Conservation (phyloP, 2,113 vertebrate genomes). For the Halcyon malimbica region DNA sequence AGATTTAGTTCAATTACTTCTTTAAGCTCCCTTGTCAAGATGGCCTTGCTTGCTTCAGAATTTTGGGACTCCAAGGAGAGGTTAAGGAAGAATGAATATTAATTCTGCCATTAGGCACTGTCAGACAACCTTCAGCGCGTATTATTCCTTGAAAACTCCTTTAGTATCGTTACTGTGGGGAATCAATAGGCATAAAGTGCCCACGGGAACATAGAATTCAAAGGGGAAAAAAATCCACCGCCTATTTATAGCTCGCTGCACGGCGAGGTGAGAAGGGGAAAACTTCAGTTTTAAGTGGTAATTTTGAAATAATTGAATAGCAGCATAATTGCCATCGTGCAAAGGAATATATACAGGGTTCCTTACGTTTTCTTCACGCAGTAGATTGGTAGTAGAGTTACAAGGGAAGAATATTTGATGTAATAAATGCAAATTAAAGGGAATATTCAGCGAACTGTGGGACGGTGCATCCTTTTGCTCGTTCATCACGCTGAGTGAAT, state of each 20-base stretch:
- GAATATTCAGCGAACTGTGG: neutral
- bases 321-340: neutral
- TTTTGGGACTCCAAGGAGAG: constrained; percentile 54
- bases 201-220: neutral
- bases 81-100: constrained; percentile 50
- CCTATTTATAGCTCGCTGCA: constrained; percentile 5
- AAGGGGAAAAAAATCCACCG: neutral
- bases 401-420: constrained; percentile 17
- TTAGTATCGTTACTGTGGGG: neutral
- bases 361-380: constrained; percentile 37
- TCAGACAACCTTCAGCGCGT: neutral
- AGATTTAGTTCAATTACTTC: constrained; percentile 75
- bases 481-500: neutral
- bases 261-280: neutral
- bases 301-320: constrained; percentile 61
- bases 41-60: constrained; percentile 53
- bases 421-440: constrained; percentile 33
- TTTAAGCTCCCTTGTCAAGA: constrained; percentile 57
- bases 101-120: constrained; percentile 62
- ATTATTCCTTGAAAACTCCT: constrained; percentile 15
- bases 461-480: neutral
- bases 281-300: constrained; percentile 8
- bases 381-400: constrained; percentile 37
- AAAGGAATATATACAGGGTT: constrained; percentile 23
- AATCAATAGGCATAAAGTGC: constrained; percentile 42